Evolutionary conservation across 2,113 vertebrate species (phyloP).

Genomic region (Canis aureus): DNA sequence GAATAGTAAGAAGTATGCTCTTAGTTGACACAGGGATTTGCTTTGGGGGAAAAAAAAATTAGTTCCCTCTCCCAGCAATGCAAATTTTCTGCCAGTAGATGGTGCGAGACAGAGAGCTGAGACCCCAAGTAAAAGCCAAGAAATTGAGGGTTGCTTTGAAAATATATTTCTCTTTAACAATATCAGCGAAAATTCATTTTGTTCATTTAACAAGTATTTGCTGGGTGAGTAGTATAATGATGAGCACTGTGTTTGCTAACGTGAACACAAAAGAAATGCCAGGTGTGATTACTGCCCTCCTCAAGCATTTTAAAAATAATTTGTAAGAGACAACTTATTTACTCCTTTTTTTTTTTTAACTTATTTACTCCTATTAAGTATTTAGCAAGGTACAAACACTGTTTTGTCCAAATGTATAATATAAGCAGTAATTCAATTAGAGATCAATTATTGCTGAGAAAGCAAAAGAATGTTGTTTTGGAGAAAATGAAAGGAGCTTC

Average conservation of each 20-base stretch:
- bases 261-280: not conserved
- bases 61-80: not conserved
- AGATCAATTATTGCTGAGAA: not conserved
- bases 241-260: not conserved
- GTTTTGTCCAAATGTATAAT: not conserved
- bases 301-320: not conserved
- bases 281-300: not conserved
- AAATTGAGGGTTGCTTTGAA: not conserved
- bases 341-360: not conserved
- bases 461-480: not conserved
- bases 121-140: not conserved
- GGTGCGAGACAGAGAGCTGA: not conserved
- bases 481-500: slow-evolving; percentile 9
- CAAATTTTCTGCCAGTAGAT: not conserved
- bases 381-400: not conserved
- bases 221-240: not conserved
- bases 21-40: not conserved
- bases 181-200: not conserved
- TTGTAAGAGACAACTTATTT: not conserved
- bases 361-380: not conserved
- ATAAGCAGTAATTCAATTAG: not conserved
- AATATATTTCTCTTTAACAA: not conserved
- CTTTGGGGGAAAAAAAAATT: not conserved
- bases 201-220: not conserved
- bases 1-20: not conserved